A percentile compares a stretch with the other conserved stretches of the same genome.
Evolutionary conservation across 2,888 invertebrate species (phyloP).

Genomic region (Callinectes sapidus): DNA sequence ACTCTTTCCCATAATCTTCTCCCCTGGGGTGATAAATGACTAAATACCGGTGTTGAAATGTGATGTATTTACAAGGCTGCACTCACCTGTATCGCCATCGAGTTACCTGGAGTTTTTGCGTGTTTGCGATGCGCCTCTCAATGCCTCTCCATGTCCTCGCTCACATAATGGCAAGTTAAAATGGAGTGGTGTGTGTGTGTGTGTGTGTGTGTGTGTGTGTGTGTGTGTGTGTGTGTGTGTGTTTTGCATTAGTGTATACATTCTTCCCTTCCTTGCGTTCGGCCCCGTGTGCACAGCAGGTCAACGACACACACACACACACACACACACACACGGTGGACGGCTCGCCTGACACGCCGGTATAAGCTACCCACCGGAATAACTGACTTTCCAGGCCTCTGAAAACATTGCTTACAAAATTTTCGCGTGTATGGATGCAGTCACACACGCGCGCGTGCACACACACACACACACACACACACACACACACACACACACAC

Average conservation of each 20-base stretch:
- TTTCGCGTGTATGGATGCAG: slow-evolving; percentile 30
- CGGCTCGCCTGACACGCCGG: slow-evolving; percentile 38
- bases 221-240: neutral
- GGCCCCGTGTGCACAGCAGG: neutral
- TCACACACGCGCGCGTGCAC: slow-evolving; percentile 39
- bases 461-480: slow-evolving; percentile 41
- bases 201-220: neutral
- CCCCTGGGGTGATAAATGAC: neutral
- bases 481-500: neutral
- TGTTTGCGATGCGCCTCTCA: neutral
- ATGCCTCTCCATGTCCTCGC: neutral
- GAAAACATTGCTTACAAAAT: slow-evolving; percentile 52
- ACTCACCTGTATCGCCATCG: neutral
- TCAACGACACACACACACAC: neutral
- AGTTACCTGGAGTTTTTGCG: neutral
- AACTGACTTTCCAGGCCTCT: slow-evolving; percentile 45
- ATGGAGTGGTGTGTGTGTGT: neutral
- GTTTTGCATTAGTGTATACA: neutral
- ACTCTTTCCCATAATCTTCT: neutral
- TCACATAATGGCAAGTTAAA: neutral
- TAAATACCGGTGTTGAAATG: too few relatives aligned
- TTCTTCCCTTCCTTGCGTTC: neutral
- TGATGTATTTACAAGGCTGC: neutral
- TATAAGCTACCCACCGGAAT: slow-evolving; percentile 44
- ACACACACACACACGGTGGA: slow-evolving; percentile 22